A percentile compares a stretch with the other conserved stretches of the same genome.
phyloP scores from a whole-genome alignment of 2,797 vertebrate genomes.

The Hippocampus kuda region DNA sequence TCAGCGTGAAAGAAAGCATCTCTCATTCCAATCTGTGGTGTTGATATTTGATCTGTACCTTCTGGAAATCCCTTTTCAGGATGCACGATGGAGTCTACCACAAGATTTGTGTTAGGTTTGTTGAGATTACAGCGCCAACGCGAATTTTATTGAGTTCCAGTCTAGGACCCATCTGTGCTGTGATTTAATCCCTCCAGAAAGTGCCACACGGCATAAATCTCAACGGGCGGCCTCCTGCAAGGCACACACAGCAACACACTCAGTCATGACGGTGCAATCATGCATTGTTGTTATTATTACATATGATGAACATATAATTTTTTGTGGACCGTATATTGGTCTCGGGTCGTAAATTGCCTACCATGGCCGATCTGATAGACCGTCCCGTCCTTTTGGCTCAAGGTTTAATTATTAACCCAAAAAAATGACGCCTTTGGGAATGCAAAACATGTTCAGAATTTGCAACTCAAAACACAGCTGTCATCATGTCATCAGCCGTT shows the following conservation, averaged over 20 bases:
- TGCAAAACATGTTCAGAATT: background rate
- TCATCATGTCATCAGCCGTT: background rate
- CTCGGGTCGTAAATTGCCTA: no score
- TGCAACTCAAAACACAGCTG: background rate
- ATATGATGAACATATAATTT: background rate
- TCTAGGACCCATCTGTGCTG: background rate
- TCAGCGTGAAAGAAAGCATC: background rate
- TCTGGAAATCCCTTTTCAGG: background rate
- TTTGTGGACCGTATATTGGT: background rate
- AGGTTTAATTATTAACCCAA: background rate
- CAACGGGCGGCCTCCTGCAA: background rate
- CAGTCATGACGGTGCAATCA: background rate
- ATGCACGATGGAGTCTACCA: background rate
- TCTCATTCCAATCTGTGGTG: background rate
- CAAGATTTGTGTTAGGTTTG: background rate
- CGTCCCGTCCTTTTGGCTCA: background rate
- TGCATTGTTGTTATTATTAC: background rate
- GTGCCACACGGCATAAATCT: background rate
- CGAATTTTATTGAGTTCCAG: background rate
- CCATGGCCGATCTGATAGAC: background rate
- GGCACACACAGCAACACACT: background rate
- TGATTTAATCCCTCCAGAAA: background rate
- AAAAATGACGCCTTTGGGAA: background rate
- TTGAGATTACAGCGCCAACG: background rate
- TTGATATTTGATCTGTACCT: background rate